A percentile compares a stretch with the other conserved stretches of the same genome.
These are phyloP conservation scores for Trichechus manatus DNA, from an alignment of 2,113 vertebrate genomes.

Conservation along the genomic window DNA sequence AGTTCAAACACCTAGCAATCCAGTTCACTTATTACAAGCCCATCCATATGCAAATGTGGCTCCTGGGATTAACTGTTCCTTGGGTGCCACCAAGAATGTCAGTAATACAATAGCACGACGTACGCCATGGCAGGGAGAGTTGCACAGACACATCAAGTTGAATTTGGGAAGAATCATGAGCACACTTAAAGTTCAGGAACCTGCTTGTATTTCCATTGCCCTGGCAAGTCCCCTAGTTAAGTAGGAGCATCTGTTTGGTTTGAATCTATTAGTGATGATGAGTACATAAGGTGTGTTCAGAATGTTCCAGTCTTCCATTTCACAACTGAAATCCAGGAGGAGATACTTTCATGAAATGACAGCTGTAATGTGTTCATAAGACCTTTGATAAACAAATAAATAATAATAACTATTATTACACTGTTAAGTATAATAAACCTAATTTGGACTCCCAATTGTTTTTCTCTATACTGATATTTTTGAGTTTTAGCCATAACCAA, in stretches of 20 bases:
- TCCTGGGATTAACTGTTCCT: too few relatives aligned
- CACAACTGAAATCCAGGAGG: background rate
- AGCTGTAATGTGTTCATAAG: background rate
- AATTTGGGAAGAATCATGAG: background rate
- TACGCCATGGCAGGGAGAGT: background rate
- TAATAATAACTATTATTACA: background rate
- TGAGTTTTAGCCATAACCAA: background rate
- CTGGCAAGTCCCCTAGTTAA: background rate
- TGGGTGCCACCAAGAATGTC: background rate
- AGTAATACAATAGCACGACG: fast-evolving
- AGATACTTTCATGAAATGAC: background rate
- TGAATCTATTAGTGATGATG: background rate
- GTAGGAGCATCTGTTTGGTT: background rate
- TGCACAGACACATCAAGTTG: background rate
- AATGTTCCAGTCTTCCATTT: background rate
- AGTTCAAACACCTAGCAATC: background rate
- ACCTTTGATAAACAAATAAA: background rate
- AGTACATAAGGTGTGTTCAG: background rate
- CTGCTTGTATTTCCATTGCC: background rate
- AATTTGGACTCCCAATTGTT: background rate
- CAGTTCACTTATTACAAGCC: background rate
- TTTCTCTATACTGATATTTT: background rate
- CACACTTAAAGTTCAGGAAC: background rate
- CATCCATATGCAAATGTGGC: background rate
- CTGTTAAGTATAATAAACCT: background rate